Percentiles rank a stretch among this genome's conserved stretches.
Conservation (phyloP, 2,113 vertebrate species). For the Elaphurus davidianus region DNA sequence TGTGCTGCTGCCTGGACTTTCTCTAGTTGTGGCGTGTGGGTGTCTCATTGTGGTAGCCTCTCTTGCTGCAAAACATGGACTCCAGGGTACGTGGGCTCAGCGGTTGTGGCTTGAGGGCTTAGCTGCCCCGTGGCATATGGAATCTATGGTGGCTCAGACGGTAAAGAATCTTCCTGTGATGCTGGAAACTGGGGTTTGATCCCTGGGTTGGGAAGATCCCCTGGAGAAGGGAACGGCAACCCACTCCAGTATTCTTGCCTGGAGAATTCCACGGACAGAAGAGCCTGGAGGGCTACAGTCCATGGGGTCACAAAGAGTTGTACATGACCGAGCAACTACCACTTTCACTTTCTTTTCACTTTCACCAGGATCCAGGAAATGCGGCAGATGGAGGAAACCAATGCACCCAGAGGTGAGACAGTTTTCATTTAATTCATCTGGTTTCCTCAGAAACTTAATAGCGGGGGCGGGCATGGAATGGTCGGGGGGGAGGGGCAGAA, state of each 20-base stretch:
- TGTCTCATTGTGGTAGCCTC: not conserved
- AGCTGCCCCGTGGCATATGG: not conserved
- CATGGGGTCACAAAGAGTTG: accelerated
- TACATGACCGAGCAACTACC: not conserved
- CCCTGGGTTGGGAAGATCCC: not conserved
- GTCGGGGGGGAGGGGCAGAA: not conserved
- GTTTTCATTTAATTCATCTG: not conserved
- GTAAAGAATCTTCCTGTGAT: not conserved
- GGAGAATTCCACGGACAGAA: not conserved
- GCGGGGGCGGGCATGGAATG: not conserved
- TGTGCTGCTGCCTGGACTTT: not conserved
- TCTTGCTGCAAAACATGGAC: not conserved
- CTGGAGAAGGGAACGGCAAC: not conserved
- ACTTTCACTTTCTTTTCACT: not conserved
- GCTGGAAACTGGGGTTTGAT: not conserved
- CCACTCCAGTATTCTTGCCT: not conserved
- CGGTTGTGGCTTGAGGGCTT: not conserved
- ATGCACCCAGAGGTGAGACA: accelerated
- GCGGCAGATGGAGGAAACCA: not conserved
- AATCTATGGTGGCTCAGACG: not conserved
- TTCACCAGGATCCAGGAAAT: not conserved
- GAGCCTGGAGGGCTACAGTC: not conserved
- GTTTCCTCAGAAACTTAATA: not conserved
- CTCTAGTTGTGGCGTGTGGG: not conserved
- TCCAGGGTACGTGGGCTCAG: not conserved